These are phyloP conservation scores for Campoletis sonorensis DNA, from an alignment of 1,140 invertebrate species.

Conservation along the genomic window DNA sequence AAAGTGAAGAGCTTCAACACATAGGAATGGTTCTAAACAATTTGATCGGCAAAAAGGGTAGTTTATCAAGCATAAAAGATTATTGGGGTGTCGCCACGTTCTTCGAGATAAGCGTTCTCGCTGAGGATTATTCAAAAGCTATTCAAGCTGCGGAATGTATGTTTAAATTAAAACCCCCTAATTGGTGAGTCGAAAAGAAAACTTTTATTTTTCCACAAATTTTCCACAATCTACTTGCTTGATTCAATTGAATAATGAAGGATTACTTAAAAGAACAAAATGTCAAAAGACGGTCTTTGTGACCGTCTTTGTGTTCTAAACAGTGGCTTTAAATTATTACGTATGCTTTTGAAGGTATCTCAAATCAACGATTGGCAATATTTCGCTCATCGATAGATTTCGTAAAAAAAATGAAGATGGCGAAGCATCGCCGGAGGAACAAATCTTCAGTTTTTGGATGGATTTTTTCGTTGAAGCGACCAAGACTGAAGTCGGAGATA, in stretches of 20 bases:
- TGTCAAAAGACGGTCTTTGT: too few relatives aligned
- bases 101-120: conserved; percentile 98
- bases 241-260: too few relatives aligned
- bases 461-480: conserved; percentile 98
- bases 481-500: conserved; percentile 85
- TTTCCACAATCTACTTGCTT: too few relatives aligned
- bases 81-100: conserved; percentile 99
- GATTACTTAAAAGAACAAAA: too few relatives aligned
- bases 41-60: conserved; percentile 98
- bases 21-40: conserved; percentile 97
- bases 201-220: not conserved
- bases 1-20: conserved; percentile 93
- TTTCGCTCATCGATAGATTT: conserved; percentile 95
- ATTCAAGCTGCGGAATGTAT: conserved; percentile 99
- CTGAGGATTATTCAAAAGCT: conserved; percentile 97
- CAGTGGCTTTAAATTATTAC: too few relatives aligned
- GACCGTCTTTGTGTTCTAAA: too few relatives aligned
- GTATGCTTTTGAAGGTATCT: conserved; percentile 84
- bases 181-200: conserved; percentile 82
- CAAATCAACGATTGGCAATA: conserved; percentile 99
- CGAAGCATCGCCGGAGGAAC: conserved; percentile 85
- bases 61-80: conserved; percentile 92
- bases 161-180: conserved; percentile 98
- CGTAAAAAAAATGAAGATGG: conserved; percentile 87
- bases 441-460: conserved; percentile 98